These are phyloP conservation scores for Sebastolobus alascanus DNA, from an alignment of 2,797 vertebrate species.

Conservation along the genomic window DNA sequence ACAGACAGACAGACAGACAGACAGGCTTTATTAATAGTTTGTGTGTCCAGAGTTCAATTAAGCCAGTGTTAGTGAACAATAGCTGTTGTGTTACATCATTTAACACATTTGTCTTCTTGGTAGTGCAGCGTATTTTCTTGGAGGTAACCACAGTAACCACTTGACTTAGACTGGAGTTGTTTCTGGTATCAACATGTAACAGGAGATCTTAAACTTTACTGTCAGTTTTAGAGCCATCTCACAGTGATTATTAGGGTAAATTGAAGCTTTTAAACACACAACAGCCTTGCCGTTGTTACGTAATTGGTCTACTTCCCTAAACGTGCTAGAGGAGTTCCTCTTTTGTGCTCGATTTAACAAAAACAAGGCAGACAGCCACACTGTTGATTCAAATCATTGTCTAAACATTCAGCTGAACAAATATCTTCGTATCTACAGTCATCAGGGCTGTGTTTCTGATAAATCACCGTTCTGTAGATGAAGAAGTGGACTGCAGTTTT, in stretches of 20 bases:
- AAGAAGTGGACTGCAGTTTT: background rate
- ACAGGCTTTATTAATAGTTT: conserved; percentile 1
- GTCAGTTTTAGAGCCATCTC: background rate
- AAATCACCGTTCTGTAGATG: background rate
- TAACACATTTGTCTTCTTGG: background rate
- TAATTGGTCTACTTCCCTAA: conserved; percentile 22
- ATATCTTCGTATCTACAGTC: background rate
- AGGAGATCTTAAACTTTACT: background rate
- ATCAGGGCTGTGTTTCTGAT: background rate
- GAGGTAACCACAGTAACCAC: background rate
- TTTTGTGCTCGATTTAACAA: conserved; percentile 5
- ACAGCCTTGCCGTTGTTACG: background rate
- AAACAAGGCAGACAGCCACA: background rate
- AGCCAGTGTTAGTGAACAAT: background rate
- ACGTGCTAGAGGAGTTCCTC: conserved; percentile 2
- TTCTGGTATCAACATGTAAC: background rate
- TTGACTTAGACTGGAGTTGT: background rate
- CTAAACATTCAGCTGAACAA: background rate
- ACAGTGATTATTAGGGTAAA: background rate
- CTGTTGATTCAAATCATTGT: background rate
- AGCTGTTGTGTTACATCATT: background rate
- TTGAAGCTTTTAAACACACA: background rate
- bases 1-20: background rate
- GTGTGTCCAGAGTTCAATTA: background rate
- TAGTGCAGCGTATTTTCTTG: background rate